These are phyloP conservation scores for Oreocharis arfaki DNA, from an alignment of 2,113 vertebrate species.

Conservation along the genomic window DNA sequence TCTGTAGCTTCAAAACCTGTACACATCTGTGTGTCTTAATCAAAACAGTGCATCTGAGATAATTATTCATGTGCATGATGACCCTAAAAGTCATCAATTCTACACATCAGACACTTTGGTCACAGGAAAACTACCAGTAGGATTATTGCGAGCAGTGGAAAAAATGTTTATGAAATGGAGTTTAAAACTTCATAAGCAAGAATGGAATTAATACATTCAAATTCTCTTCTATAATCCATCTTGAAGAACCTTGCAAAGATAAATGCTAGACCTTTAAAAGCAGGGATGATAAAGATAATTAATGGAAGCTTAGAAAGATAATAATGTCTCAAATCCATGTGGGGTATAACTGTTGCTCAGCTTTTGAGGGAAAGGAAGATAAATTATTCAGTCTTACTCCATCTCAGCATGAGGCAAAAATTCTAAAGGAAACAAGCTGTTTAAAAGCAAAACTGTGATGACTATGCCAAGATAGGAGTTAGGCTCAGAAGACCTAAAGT, in stretches of 20 bases:
- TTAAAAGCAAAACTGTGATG: conserved; percentile 49
- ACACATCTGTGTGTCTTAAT: not conserved
- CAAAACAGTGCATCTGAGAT: not conserved
- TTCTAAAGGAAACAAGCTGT: conserved; percentile 54
- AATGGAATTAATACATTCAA: conserved; percentile 12
- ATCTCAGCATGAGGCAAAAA: conserved; percentile 40
- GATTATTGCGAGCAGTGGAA: not conserved
- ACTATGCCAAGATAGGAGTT: conserved; percentile 28
- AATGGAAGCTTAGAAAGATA: conserved; percentile 51
- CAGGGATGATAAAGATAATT: conserved; percentile 58
- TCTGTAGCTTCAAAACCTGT: not conserved
- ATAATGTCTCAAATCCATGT: conserved; percentile 46
- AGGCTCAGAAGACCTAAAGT: not conserved
- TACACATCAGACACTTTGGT: not conserved
- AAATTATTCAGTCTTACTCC: conserved; percentile 49
- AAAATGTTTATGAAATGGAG: conserved; percentile 5
- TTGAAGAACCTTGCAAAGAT: conserved; percentile 37
- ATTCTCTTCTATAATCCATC: conserved; percentile 2
- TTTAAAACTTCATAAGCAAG: conserved; percentile 10
- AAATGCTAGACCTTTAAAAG: conserved; percentile 51
- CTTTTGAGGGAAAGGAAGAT: conserved; percentile 59
- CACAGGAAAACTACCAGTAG: not conserved
- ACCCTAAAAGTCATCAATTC: not conserved
- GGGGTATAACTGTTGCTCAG: conserved; percentile 28
- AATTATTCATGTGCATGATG: not conserved